A percentile compares a stretch with the other conserved stretches of the same genome.
Evolutionary conservation across 2,797 vertebrate genomes (phyloP).

Genomic region (Eulemur mongoz): DNA sequence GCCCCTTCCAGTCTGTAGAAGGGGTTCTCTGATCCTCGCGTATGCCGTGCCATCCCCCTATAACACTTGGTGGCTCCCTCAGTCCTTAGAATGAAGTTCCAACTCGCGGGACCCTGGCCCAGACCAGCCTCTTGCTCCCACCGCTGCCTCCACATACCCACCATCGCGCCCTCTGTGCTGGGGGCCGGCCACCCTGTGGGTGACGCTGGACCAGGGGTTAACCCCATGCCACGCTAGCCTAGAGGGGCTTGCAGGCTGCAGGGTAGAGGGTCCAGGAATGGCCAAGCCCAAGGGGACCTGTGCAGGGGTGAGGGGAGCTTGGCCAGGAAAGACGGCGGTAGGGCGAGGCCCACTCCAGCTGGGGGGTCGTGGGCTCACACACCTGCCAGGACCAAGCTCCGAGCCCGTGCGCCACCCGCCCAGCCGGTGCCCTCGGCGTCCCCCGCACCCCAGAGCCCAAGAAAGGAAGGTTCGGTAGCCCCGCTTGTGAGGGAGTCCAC

Average conservation of each 20-base stretch:
- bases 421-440: neutral
- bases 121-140: neutral
- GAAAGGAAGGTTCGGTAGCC: neutral
- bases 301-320: neutral
- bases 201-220: accelerated
- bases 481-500: too few species aligned
- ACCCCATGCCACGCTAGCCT: accelerated
- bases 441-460: neutral
- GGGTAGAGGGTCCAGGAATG: neutral
- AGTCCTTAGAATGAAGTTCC: neutral
- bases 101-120: accelerated
- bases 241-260: neutral
- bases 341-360: neutral
- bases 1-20: neutral
- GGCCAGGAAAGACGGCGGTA: neutral
- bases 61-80: neutral
- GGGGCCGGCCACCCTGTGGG: neutral
- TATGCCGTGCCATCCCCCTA: accelerated
- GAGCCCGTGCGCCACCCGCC: accelerated
- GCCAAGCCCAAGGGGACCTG: neutral
- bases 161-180: accelerated
- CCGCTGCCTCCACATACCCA: accelerated
- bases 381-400: neutral
- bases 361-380: accelerated
- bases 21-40: accelerated